These are phyloP conservation scores for Autographa gamma DNA, from an alignment of 2,888 invertebrate genomes.

Conservation along the genomic window DNA sequence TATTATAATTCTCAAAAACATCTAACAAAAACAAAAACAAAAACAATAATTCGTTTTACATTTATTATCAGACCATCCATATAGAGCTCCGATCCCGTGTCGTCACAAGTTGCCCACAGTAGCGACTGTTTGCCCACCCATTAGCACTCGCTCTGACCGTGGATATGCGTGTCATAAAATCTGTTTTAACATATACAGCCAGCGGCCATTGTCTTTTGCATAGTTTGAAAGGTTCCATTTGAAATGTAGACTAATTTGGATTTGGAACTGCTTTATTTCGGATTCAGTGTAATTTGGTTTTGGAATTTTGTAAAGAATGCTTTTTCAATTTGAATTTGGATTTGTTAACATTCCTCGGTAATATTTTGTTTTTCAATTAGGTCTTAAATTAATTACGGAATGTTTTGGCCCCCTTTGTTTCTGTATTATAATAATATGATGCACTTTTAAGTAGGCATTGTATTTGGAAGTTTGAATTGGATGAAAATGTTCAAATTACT, in stretches of 20 bases:
- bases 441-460: no score
- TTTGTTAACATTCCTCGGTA: no score
- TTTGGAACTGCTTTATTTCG: conserved; percentile 14
- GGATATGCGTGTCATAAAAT: conserved; percentile 67
- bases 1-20: no score
- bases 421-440: no score
- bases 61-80: neutral
- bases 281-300: neutral
- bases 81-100: conserved; percentile 22
- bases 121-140: conserved; percentile 75
- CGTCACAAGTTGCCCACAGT: conserved; percentile 54
- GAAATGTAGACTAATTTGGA: conserved; percentile 61
- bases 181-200: conserved; percentile 62
- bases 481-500: no score
- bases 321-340: no score
- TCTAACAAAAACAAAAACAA: no score
- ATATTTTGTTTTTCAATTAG: no score
- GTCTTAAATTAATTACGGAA: no score
- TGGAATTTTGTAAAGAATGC: neutral
- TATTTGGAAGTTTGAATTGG: no score
- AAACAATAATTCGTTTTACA: neutral
- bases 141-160: conserved; percentile 76
- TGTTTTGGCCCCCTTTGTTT: no score
- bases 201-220: conserved; percentile 63
- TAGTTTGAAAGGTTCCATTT: conserved; percentile 52